These are phyloP conservation scores for Heliconius nattereri DNA, from an alignment of 1,140 invertebrate species.

Conservation along the genomic window DNA sequence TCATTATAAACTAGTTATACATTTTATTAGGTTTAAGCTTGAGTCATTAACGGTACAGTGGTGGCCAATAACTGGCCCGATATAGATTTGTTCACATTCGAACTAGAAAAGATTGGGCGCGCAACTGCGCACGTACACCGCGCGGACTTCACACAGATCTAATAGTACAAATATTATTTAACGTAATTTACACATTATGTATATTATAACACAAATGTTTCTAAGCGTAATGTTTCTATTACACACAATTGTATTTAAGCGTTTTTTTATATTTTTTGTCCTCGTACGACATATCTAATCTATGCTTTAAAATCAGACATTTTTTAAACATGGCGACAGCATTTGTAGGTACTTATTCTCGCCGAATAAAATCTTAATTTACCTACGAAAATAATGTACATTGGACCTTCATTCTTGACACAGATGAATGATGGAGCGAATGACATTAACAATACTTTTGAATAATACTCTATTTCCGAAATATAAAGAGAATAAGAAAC, in stretches of 20 bases:
- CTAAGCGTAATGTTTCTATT: slow-evolving; percentile 77
- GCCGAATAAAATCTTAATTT: slow-evolving; percentile 68
- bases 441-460: slow-evolving; percentile 62
- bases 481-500: slow-evolving; percentile 55
- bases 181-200: slow-evolving; percentile 54
- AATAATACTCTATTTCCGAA: slow-evolving; percentile 57
- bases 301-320: slow-evolving; percentile 63
- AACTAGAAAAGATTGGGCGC: slow-evolving; percentile 41
- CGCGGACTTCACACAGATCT: slow-evolving; percentile 50
- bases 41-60: slow-evolving; percentile 48
- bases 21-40: slow-evolving; percentile 47
- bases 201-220: slow-evolving; percentile 66
- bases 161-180: slow-evolving; percentile 53
- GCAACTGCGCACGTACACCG: slow-evolving; percentile 34
- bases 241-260: slow-evolving; percentile 74
- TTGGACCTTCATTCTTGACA: slow-evolving; percentile 78
- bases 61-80: slow-evolving; percentile 28
- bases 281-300: slow-evolving; percentile 59
- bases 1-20: slow-evolving; percentile 51
- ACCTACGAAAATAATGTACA: slow-evolving; percentile 76
- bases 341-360: slow-evolving; percentile 46
- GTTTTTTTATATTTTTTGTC: slow-evolving; percentile 63
- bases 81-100: slow-evolving; percentile 39
- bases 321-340: slow-evolving; percentile 46
- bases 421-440: slow-evolving; percentile 66